These are phyloP conservation scores for Stictocephala bisonia DNA, from an alignment of 2,888 invertebrate species.

Conservation along the genomic window DNA sequence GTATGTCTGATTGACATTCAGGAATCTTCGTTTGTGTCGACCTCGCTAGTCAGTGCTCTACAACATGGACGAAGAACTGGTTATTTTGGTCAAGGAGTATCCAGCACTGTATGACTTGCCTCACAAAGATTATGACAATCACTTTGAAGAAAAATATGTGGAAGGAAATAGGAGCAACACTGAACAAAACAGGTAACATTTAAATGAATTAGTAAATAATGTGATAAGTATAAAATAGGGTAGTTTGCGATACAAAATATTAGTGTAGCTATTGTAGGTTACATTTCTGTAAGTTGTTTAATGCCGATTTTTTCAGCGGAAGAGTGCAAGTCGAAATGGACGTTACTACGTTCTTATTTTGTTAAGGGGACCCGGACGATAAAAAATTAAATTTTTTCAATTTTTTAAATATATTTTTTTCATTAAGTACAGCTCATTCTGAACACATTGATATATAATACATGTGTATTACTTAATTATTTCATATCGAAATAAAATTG, in stretches of 20 bases:
- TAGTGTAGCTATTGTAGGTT: background rate
- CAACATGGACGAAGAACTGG: background rate
- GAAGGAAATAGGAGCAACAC: background rate
- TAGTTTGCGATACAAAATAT: background rate
- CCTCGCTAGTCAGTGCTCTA: background rate
- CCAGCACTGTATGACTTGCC: conserved; percentile 4
- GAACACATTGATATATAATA: too few species aligned
- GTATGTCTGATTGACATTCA: background rate
- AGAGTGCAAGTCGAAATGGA: background rate
- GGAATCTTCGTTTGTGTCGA: background rate
- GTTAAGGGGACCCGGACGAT: too few species aligned
- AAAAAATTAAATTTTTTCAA: too few species aligned
- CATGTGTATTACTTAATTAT: too few species aligned
- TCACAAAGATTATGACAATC: conserved; percentile 12
- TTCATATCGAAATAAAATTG: too few species aligned
- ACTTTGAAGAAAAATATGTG: background rate
- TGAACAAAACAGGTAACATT: background rate
- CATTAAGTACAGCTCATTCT: too few species aligned
- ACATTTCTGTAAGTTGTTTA: background rate
- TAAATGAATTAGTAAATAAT: background rate
- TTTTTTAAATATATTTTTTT: too few species aligned
- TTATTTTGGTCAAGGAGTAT: background rate
- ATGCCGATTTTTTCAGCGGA: background rate
- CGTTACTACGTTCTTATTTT: background rate
- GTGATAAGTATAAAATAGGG: background rate